Conservation (phyloP, 2,797 vertebrate genomes). For the Lepilemur ruficaudatus region DNA sequence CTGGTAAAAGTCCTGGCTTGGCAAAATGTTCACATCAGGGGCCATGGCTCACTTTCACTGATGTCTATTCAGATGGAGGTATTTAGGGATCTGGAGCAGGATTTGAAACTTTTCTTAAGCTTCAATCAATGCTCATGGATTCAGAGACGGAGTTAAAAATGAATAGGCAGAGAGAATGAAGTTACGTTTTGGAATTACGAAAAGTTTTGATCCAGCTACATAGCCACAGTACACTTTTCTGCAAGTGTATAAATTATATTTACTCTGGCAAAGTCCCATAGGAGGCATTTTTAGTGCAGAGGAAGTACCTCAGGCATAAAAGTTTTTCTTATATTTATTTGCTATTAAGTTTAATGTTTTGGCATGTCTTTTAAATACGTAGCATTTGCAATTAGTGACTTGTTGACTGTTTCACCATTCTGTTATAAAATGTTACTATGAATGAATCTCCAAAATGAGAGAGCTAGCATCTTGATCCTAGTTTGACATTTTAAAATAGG, state of each 20-base stretch:
- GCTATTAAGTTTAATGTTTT: slow-evolving; percentile 54
- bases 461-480: not conserved
- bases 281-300: slow-evolving; percentile 56
- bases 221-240: not conserved
- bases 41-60: slow-evolving; percentile 41
- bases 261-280: not conserved
- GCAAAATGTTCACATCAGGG: not conserved
- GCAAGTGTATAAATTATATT: slow-evolving; percentile 23
- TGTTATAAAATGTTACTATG: slow-evolving; percentile 11
- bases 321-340: slow-evolving; percentile 64
- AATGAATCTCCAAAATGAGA: slow-evolving; percentile 44
- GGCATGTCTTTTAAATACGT: slow-evolving; percentile 54
- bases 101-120: not conserved
- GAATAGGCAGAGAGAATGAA: not conserved
- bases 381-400: slow-evolving; percentile 11
- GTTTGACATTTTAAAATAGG: slow-evolving; percentile 22
- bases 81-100: not conserved
- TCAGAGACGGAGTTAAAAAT: slow-evolving; percentile 49
- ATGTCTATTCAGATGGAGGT: not conserved
- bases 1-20: not conserved
- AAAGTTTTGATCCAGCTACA: slow-evolving; percentile 53
- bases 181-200: slow-evolving; percentile 45
- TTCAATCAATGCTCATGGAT: slow-evolving; percentile 49
- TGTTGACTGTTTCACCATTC: slow-evolving; percentile 59
- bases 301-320: slow-evolving; percentile 49